Conservation (phyloP, 2,797 vertebrate species). For the Coendou prehensilis region DNA sequence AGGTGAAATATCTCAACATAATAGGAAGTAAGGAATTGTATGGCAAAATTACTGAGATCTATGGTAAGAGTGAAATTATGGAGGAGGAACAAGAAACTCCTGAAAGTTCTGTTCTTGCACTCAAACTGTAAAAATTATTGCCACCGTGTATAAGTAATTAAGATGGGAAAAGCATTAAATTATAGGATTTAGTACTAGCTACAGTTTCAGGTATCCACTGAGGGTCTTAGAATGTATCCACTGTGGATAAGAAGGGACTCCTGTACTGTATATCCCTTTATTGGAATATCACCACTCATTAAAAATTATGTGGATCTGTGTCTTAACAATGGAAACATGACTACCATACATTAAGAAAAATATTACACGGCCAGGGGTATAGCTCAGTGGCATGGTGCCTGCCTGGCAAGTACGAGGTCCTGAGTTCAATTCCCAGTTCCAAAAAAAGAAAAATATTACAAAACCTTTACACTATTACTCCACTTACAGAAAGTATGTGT, state of each 20-base stretch:
- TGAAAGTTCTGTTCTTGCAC: not conserved
- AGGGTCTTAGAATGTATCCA: not conserved
- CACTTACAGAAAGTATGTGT: not conserved
- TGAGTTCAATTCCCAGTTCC: too few species aligned
- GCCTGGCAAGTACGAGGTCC: too few species aligned
- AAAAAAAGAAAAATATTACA: not conserved
- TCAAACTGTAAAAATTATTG: not conserved
- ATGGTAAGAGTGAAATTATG: not conserved
- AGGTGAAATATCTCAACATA: not conserved
- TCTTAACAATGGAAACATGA: constrained; percentile 12
- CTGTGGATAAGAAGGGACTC: not conserved
- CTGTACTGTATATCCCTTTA: not conserved
- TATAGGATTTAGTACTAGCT: not conserved
- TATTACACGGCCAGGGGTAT: not conserved
- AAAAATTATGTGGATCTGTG: not conserved
- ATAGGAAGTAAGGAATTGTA: not conserved
- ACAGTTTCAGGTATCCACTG: not conserved
- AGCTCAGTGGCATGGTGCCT: too few species aligned
- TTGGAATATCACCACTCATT: not conserved
- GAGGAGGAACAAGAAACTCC: not conserved
- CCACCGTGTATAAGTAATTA: not conserved
- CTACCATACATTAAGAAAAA: not conserved
- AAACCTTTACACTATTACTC: not conserved
- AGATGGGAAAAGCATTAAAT: not conserved
- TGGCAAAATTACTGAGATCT: not conserved